phyloP scores from a whole-genome alignment of 2,888 invertebrate genomes.

The Lampropteryx suffumata region DNA sequence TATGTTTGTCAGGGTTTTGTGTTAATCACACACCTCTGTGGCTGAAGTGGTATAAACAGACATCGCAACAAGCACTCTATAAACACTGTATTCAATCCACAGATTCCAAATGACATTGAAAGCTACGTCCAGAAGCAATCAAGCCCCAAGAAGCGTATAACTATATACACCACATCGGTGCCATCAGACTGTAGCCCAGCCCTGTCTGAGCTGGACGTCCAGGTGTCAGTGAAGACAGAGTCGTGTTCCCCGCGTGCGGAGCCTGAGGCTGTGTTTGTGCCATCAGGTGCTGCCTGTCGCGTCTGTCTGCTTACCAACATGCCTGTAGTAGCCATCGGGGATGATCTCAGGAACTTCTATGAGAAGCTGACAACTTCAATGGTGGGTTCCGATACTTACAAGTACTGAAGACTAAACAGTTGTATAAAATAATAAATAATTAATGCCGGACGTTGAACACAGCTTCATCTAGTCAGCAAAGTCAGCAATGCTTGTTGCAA shows the following conservation, averaged over 20 bases:
- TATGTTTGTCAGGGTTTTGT: neutral
- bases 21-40: too few species aligned
- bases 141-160: neutral
- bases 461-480: too few species aligned
- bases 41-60: too few species aligned
- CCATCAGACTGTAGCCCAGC: too few species aligned
- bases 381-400: too few species aligned
- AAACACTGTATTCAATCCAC: too few species aligned
- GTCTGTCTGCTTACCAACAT: too few species aligned
- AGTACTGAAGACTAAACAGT: too few species aligned
- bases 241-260: neutral
- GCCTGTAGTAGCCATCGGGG: neutral
- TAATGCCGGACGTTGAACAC: too few species aligned
- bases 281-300: neutral
- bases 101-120: constrained; percentile 8
- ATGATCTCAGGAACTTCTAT: neutral
- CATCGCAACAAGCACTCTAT: too few species aligned
- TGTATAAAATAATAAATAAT: too few species aligned
- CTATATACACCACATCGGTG: neutral
- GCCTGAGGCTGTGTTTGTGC: neutral
- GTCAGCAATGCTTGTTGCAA: too few species aligned
- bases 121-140: neutral
- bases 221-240: constrained; percentile 6
- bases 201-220: neutral
- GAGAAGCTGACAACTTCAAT: neutral